A percentile compares a stretch with the other conserved stretches of the same genome.
Evolutionary conservation across 2,888 invertebrate species (phyloP).

Genomic region (Parnassius smintheus): DNA sequence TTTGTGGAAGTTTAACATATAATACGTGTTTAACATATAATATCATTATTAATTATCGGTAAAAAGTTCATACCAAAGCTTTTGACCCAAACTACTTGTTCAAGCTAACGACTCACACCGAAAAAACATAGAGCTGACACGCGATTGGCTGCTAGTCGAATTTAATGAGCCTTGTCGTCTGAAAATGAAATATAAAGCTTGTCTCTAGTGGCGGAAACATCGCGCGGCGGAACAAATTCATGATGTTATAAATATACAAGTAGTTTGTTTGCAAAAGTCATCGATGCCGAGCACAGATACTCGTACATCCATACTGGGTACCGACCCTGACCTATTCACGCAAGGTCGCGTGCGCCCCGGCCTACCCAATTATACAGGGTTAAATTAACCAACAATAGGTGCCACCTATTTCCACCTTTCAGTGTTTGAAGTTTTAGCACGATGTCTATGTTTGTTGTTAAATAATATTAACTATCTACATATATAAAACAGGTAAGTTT

Average conservation of each 20-base stretch:
- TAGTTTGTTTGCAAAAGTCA: slow-evolving; percentile 47
- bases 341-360: slow-evolving; percentile 54
- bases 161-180: slow-evolving; percentile 20
- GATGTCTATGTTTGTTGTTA: not conserved
- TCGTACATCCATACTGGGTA: slow-evolving; percentile 28
- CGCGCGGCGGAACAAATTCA: slow-evolving; percentile 22
- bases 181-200: slow-evolving; percentile 11
- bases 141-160: not conserved
- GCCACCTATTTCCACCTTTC: slow-evolving; percentile 26
- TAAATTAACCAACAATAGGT: slow-evolving; percentile 39
- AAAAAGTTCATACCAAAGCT: too few species aligned
- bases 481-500: too few species aligned
- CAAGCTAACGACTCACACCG: too few species aligned
- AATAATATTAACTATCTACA: too few species aligned
- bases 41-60: too few species aligned
- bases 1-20: too few species aligned
- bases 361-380: slow-evolving; percentile 49
- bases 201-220: slow-evolving; percentile 6
- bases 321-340: slow-evolving; percentile 58
- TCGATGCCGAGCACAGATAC: slow-evolving; percentile 42
- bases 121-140: too few species aligned
- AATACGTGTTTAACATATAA: too few species aligned
- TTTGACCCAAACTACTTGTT: too few species aligned
- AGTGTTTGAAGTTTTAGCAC: slow-evolving; percentile 10
- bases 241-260: slow-evolving; percentile 29